Conservation (phyloP, 2,113 vertebrate genomes). For the Oxyruncus cristatus region DNA sequence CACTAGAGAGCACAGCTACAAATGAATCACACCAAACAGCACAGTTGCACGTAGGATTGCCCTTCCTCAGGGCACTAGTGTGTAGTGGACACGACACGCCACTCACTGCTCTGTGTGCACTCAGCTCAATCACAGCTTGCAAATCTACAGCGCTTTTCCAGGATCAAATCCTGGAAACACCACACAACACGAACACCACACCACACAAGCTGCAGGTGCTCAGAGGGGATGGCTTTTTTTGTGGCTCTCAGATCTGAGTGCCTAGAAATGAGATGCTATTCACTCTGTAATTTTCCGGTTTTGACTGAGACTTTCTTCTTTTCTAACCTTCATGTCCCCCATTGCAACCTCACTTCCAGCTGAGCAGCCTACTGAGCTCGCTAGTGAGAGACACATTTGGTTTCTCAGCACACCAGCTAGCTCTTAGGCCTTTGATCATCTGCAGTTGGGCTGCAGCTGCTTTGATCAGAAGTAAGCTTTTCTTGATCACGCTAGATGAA, state of each 20-base stretch:
- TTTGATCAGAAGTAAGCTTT: constrained; percentile 23
- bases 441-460: not conserved
- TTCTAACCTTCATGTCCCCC: not conserved
- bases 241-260: not conserved
- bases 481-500: not conserved
- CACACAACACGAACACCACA: not conserved
- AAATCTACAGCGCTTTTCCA: not conserved
- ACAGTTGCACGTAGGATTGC: rapidly evolving
- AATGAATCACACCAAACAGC: not conserved
- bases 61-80: not conserved
- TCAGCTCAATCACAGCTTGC: not conserved
- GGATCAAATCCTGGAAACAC: not conserved
- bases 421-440: not conserved
- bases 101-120: not conserved
- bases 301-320: not conserved
- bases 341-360: not conserved
- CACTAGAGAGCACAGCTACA: not conserved
- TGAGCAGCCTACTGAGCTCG: not conserved
- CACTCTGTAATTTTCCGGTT: not conserved
- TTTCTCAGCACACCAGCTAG: not conserved
- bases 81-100: not conserved
- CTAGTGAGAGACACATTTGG: not conserved
- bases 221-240: not conserved
- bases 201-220: not conserved
- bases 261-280: not conserved